Percentiles rank a stretch among this genome's conserved stretches.
phyloP scores from a whole-genome alignment of 1,140 invertebrate genomes.

The Plutomurus gul region DNA sequence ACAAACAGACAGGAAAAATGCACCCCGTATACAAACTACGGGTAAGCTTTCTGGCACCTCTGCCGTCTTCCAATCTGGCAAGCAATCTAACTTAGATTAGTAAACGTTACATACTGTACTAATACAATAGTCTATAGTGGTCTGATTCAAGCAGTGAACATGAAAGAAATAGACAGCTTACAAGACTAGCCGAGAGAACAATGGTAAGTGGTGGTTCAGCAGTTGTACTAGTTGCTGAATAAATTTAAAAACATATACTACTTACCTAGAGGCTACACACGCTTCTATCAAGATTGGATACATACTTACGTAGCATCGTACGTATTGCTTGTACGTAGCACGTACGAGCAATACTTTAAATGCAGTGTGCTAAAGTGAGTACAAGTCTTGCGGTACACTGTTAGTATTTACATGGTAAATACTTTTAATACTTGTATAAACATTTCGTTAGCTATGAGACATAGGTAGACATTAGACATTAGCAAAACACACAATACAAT shows the following conservation, averaged over 20 bases:
- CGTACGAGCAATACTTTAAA: too few species aligned
- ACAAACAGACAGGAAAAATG: neutral
- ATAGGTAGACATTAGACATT: too few species aligned
- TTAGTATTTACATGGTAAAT: neutral
- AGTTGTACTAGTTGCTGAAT: neutral
- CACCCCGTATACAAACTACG: neutral
- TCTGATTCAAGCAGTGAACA: neutral
- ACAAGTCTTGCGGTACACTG: too few species aligned
- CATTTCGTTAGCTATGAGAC: too few species aligned
- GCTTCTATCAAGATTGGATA: too few species aligned
- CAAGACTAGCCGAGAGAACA: constrained; percentile 1
- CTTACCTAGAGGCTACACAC: too few species aligned
- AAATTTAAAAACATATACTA: constrained; percentile 2
- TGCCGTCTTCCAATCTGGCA: constrained; percentile 23
- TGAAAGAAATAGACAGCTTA: neutral
- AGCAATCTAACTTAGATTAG: constrained; percentile 31
- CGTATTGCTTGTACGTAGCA: too few species aligned
- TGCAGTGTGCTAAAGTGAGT: too few species aligned
- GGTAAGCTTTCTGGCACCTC: constrained; percentile 10
- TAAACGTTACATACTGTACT: neutral
- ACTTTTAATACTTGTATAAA: neutral
- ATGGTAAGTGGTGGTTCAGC: neutral
- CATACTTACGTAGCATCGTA: too few species aligned
- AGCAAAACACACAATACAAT: too few species aligned
- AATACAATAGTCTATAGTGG: neutral